Evolutionary conservation across 2,888 invertebrate genomes (phyloP).

Genomic region (Automeris io): DNA sequence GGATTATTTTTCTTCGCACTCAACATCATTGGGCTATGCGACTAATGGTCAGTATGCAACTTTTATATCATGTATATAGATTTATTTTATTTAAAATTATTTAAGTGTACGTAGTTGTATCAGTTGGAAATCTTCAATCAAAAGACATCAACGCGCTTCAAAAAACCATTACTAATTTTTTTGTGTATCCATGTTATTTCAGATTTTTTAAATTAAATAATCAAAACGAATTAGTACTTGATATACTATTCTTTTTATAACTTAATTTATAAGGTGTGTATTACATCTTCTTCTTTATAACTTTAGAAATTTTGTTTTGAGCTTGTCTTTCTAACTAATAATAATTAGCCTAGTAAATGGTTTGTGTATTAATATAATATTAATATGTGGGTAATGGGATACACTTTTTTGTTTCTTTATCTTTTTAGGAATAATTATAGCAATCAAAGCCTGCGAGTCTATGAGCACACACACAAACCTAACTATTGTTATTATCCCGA

Average conservation of each 20-base stretch:
- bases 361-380: too few relatives aligned
- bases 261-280: too few relatives aligned
- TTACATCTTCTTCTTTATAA: too few relatives aligned
- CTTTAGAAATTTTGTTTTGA: too few relatives aligned
- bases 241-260: too few relatives aligned
- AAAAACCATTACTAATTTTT: slow-evolving; percentile 10
- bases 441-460: slow-evolving; percentile 28
- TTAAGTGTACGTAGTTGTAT: background rate
- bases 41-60: slow-evolving; percentile 48
- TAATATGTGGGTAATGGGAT: too few relatives aligned
- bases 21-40: slow-evolving; percentile 38
- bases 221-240: too few relatives aligned
- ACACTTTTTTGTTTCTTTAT: too few relatives aligned
- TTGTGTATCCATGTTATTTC: background rate
- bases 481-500: slow-evolving; percentile 48
- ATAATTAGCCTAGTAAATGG: too few relatives aligned
- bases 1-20: slow-evolving; percentile 44
- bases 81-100: background rate
- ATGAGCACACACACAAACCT: slow-evolving; percentile 29
- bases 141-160: slow-evolving; percentile 72
- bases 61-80: slow-evolving; percentile 10
- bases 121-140: slow-evolving; percentile 24
- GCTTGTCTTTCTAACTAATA: too few relatives aligned
- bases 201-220: slow-evolving; percentile 1
- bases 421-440: slow-evolving; percentile 27